Conservation (phyloP, 2,888 invertebrate species). For the Spodoptera picta region DNA sequence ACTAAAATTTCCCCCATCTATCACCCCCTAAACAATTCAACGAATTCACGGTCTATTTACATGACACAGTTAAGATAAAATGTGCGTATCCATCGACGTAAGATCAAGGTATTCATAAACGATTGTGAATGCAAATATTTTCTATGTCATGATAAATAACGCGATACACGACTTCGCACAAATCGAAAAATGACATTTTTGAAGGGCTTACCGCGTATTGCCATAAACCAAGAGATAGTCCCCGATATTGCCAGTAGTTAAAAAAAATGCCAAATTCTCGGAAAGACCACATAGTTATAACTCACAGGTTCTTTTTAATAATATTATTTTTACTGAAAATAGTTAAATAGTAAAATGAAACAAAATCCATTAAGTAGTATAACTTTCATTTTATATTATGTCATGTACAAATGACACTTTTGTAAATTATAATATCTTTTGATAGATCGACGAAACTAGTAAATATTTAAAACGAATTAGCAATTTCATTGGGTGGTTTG, state of each 20-base stretch:
- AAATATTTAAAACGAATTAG: no score
- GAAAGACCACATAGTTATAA: not conserved
- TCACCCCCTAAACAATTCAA: slow-evolving; percentile 65
- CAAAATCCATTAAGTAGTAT: no score
- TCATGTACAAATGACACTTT: no score
- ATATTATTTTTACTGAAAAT: no score
- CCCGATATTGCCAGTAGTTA: slow-evolving; percentile 13
- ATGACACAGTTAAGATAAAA: slow-evolving; percentile 59
- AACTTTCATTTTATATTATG: no score
- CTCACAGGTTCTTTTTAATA: no score
- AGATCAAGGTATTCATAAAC: slow-evolving; percentile 54
- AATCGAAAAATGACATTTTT: slow-evolving; percentile 75
- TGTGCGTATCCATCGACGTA: slow-evolving; percentile 51
- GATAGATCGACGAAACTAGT: no score
- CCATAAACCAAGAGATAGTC: slow-evolving; percentile 16
- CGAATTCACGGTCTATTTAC: slow-evolving; percentile 59
- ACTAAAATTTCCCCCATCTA: slow-evolving; percentile 82
- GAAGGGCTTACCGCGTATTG: slow-evolving; percentile 51
- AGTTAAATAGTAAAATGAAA: no score
- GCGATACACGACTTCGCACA: slow-evolving; percentile 75
- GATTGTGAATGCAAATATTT: slow-evolving; percentile 62
- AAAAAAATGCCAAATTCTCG: not conserved
- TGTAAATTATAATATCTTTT: no score
- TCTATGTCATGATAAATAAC: slow-evolving; percentile 77
- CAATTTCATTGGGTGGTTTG: no score